Base-by-base conservation (phyloP, 30 jellyfish, hydroid and myxozoan species). In the Aurelia sp. region DNA sequence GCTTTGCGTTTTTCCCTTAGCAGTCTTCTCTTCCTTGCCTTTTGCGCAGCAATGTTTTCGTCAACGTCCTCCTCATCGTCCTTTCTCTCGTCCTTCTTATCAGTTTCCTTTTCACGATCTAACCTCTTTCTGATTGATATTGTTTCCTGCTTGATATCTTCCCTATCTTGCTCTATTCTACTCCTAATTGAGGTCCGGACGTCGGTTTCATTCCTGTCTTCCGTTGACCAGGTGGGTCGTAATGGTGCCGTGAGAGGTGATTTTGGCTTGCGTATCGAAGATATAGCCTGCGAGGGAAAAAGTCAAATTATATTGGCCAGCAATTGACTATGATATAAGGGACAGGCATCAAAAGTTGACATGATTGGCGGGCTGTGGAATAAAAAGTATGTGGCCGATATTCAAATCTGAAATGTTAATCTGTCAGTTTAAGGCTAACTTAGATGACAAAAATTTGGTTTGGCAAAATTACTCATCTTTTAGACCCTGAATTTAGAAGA, bases 1-100 rank as follows among this genome's bases (percentile, higher is more conserved):
- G 96, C 86, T 58, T 89, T 91, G 13, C 98, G 93, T 35, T 85
- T 71, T 79, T 91, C 98, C 55, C 98, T 83, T 20, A 91, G 86
- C 23, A 67, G 44, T 35, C 97, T 41, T 61, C 62, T 65, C 59
- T 93, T 89, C 47, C 97, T 62, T 41, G 97, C 97, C 33, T 92
- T 72, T 51, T 89, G 97, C 17, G 97, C 97, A 4, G 97, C 79
- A 30, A 89, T 71, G 41, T 52, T 79, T 78, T 89, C 66, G 51
- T 50, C 58, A 21, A 73, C 92, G 11, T 74, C 95, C 60, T 91
- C 91, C 22, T 85, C 97, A 41, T 73, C 85, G 44, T 76, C 97
- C 21, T 59, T 66, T 67, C 60, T 77, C 37, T 83, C 89, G 67
- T 75, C 94, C 17, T 72, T 61, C 58, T 71, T 79, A 78, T 85